Percentiles rank a stretch among this genome's conserved stretches.
phyloP scores from a whole-genome alignment of 2,113 vertebrate species.

The Taurulus bubalis region DNA sequence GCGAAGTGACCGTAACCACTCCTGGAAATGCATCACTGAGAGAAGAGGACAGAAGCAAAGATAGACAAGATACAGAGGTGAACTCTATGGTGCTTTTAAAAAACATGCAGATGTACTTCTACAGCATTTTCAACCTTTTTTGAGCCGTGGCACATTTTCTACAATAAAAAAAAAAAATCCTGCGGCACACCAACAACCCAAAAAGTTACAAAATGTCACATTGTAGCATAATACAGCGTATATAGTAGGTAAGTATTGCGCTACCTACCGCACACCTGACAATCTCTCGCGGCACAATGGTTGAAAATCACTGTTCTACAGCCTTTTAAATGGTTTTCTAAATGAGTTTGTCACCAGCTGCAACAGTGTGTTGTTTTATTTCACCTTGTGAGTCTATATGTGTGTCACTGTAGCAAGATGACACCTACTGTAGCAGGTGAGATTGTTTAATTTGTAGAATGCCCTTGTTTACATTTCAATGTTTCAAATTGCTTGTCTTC shows the following conservation, averaged over 20 bases:
- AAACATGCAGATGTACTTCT: not conserved
- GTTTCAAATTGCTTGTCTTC: not conserved
- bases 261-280: no score
- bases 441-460: not conserved
- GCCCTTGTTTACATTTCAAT: not conserved
- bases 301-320: no score
- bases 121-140: not conserved
- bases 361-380: not conserved
- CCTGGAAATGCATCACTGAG: slow-evolving; percentile 83
- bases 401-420: no score
- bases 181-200: no score
- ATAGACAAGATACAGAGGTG: not conserved
- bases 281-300: no score
- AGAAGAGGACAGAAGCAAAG: not conserved
- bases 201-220: no score
- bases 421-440: no score
- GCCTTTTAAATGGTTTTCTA: not conserved
- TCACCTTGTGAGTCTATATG: not conserved
- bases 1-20: slow-evolving; percentile 81
- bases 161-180: no score
- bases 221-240: no score
- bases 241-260: no score
- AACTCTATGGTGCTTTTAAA: not conserved
- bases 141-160: no score
- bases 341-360: not conserved